Evolutionary conservation across 2,888 invertebrate genomes (phyloP).

Genomic region (Gastracanthus pulcherrimus): DNA sequence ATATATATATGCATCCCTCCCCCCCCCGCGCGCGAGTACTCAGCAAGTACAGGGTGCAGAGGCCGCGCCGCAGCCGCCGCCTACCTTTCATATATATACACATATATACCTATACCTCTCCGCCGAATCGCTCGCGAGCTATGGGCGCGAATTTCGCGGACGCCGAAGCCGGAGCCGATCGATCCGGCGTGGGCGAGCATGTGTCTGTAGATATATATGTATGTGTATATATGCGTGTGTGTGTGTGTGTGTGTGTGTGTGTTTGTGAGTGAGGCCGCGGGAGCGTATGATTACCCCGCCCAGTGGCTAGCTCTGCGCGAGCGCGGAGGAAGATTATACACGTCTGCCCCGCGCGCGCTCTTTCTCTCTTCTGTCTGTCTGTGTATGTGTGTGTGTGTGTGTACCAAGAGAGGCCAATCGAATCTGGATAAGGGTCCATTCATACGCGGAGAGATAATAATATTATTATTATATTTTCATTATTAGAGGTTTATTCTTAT

Average conservation of each 20-base stretch:
- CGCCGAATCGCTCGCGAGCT: neutral
- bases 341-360: conserved; percentile 66
- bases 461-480: no score
- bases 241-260: conserved; percentile 46
- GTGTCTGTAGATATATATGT: conserved; percentile 10
- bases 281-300: conserved; percentile 77
- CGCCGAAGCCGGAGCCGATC: conserved; percentile 52
- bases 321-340: conserved; percentile 74
- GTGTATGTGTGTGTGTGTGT: no score
- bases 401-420: neutral
- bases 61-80: no score
- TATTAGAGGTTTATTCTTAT: no score
- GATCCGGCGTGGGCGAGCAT: conserved; percentile 59
- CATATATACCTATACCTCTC: no score
- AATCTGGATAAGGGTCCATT: neutral
- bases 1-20: neutral
- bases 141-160: conserved; percentile 42
- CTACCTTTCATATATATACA: no score
- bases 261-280: conserved; percentile 62
- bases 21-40: neutral
- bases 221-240: neutral
- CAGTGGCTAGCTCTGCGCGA: conserved; percentile 77
- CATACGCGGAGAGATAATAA: no score
- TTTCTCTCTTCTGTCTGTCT: neutral
- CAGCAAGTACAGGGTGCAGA: conserved; percentile 29